phyloP scores from a whole-genome alignment of 2,888 invertebrate species.

The Polietes domitor region DNA sequence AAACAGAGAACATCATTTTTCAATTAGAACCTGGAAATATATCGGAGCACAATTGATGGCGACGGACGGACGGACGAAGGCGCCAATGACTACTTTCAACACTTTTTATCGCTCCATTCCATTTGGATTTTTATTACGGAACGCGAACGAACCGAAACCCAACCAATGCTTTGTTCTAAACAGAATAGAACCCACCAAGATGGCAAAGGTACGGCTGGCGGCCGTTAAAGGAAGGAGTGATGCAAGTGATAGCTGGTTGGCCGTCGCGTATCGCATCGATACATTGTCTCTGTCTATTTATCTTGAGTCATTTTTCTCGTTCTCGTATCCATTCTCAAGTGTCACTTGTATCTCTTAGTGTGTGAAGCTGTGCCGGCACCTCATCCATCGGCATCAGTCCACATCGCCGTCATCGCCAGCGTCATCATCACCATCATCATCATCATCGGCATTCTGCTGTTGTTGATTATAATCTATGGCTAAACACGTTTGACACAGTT shows the following conservation, averaged over 20 bases:
- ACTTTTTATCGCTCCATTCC: background rate
- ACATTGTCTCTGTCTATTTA: constrained; percentile 35
- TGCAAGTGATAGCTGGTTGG: constrained; percentile 13
- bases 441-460: constrained; percentile 1
- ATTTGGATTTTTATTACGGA: background rate
- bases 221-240: background rate
- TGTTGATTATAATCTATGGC: constrained; percentile 53
- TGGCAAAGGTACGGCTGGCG: background rate
- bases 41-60: constrained; percentile 14
- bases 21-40: constrained; percentile 57
- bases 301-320: constrained; percentile 12
- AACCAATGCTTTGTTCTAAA: background rate
- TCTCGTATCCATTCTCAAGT: constrained; percentile 38
- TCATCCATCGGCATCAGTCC: constrained; percentile 42
- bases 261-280: constrained; percentile 5
- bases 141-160: background rate
- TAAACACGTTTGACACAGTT: constrained; percentile 64
- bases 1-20: constrained; percentile 59
- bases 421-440: constrained; percentile 6
- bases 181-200: background rate
- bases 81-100: constrained; percentile 44
- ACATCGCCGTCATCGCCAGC: background rate
- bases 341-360: constrained; percentile 46
- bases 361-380: background rate
- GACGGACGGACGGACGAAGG: constrained; percentile 24